Conservation (phyloP, 2,888 invertebrate species). For the Merodon equestris region DNA sequence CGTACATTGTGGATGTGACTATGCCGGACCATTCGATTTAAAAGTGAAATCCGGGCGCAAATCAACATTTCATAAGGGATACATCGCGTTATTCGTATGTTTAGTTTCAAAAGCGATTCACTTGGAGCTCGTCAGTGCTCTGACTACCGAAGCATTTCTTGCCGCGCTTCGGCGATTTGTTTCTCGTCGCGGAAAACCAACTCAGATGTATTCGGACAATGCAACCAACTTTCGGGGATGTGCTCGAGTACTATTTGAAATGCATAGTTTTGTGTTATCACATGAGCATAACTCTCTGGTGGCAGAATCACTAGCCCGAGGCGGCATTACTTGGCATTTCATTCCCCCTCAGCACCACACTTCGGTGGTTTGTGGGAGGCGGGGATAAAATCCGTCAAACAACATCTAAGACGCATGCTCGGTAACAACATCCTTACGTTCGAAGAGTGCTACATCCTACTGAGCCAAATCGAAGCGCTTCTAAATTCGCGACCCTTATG, state of each 20-base stretch:
- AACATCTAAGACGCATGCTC: constrained; percentile 4
- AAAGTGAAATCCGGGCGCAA: no score
- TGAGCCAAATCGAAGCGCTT: constrained; percentile 10
- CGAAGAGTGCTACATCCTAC: constrained; percentile 1
- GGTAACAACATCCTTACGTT: not conserved
- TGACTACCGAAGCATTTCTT: no score
- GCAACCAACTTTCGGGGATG: constrained; percentile 53
- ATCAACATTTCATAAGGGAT: no score
- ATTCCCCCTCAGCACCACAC: constrained; percentile 48
- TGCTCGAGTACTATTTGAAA: constrained; percentile 33
- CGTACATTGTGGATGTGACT: constrained; percentile 34
- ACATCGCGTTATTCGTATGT: constrained; percentile 40
- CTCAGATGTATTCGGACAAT: no score
- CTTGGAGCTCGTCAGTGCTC: constrained; percentile 44
- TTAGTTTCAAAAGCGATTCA: constrained; percentile 34
- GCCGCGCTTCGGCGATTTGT: constrained; percentile 33
- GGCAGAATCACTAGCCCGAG: constrained; percentile 42
- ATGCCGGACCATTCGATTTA: constrained; percentile 37
- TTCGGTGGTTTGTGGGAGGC: constrained; percentile 55
- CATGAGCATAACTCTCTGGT: constrained; percentile 24
- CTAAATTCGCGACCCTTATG: constrained; percentile 27
- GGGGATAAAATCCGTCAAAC: constrained; percentile 37
- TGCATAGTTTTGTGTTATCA: constrained; percentile 30
- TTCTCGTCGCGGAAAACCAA: constrained; percentile 42
- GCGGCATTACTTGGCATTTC: constrained; percentile 51